phyloP scores from a whole-genome alignment of 2,797 vertebrate species.

The Muscicapa striata region DNA sequence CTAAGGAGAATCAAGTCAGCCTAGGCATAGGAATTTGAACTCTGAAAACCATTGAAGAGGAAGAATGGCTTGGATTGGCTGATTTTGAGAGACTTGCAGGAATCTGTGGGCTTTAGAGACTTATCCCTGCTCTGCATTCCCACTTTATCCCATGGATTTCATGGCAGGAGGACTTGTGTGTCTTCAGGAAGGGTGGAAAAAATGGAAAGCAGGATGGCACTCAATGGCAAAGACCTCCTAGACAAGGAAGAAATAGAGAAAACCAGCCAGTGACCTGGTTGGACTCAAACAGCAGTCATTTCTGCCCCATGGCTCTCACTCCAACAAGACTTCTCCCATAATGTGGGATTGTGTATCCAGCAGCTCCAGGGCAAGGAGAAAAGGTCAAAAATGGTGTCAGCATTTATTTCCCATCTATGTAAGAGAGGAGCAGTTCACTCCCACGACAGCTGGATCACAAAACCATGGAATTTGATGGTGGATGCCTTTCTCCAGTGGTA shows the following conservation, averaged over 20 bases:
- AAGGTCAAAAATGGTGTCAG: neutral
- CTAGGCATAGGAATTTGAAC: neutral
- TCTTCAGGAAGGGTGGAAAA: neutral
- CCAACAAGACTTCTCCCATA: neutral
- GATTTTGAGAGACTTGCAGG: neutral
- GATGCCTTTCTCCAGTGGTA: fast-evolving
- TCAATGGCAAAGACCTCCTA: neutral
- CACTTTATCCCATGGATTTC: neutral
- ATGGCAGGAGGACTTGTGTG: fast-evolving
- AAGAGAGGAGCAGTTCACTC: neutral
- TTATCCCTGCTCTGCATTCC: neutral
- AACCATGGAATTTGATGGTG: neutral
- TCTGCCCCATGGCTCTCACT: neutral
- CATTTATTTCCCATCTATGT: fast-evolving
- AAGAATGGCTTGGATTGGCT: neutral
- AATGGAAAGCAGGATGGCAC: neutral
- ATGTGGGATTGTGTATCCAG: neutral
- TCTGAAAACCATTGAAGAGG: neutral
- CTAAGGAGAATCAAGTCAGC: neutral
- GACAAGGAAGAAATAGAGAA: neutral
- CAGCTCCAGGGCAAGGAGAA: neutral
- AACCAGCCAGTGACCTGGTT: neutral
- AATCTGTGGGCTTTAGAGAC: neutral
- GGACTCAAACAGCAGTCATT: neutral
- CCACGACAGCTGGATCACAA: neutral